Base-by-base conservation (phyloP, 2,113 vertebrate species). In the Trematocara unimaculatum region DNA sequence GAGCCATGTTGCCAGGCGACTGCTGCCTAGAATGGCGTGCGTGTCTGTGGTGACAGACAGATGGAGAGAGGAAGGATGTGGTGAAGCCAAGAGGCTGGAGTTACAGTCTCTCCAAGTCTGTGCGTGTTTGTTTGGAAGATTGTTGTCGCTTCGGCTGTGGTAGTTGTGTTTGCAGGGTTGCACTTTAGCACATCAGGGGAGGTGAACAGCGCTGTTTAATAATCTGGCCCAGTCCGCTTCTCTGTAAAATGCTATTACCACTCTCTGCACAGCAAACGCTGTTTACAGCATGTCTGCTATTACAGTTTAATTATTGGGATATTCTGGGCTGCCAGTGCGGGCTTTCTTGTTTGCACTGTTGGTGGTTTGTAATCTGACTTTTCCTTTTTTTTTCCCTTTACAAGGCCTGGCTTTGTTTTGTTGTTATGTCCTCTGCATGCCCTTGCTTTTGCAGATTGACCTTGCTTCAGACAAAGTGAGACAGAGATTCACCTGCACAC, bases 1-100 rank as follows among this genome's bases (percentile, higher is more conserved):
- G 92, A 95, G 94, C 92, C 92, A 96, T 94, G 95, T 96, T 97
- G 96, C 96, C 96, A 96, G 94, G 96, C 96, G 96, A 97, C 95
- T 92, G 96, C 93, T 94, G 95, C 94, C 89, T 93, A 91, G 94
- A 89, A 95, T 90, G 92, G 90, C 85, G 84, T 87, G 90, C 79
- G 86, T 87, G 91, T 94, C 91, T 89, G 91, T 79, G 82, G 87
- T 92, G 93, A 94, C 89, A 89, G 94, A 94, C 93, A 92, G 94
- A 95, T 94, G 94, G 94, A 94, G 92, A 87, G 81, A 94, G 91
- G 88, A 92, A 91, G 88, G 91, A 93, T 64, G 79, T 67, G 93
- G 89, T 85, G 92, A 90, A 88, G 92, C 93, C 90, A 91, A 94
- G 83, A 94, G 86, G 85, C 88, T 89, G 91, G 90, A 89, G 84